A percentile compares a stretch with the other conserved stretches of the same genome.
These are phyloP conservation scores for Pachydiplax longipennis DNA, from an alignment of 2,888 invertebrate species.

Conservation along the genomic window DNA sequence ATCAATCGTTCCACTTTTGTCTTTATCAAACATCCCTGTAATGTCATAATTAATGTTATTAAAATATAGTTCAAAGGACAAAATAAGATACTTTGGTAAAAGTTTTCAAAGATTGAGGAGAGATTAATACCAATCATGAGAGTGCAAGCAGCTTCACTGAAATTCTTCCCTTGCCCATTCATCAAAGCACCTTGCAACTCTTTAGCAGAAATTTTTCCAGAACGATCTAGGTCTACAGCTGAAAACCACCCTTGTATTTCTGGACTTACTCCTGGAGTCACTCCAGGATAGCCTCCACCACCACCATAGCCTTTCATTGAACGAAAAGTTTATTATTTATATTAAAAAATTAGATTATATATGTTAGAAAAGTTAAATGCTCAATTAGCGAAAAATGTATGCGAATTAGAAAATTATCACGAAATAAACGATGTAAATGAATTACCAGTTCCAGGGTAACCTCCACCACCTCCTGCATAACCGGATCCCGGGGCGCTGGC, in stretches of 20 bases:
- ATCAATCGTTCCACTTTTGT: slow-evolving; percentile 84
- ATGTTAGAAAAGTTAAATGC: no score
- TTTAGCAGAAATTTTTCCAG: slow-evolving; percentile 78
- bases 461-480: slow-evolving; percentile 50
- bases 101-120: background rate
- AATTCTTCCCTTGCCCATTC: slow-evolving; percentile 84
- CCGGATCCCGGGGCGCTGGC: slow-evolving; percentile 46
- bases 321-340: background rate
- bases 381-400: background rate
- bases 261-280: slow-evolving; percentile 63
- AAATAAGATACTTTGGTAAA: no score
- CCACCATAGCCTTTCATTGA: slow-evolving; percentile 11
- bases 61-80: no score
- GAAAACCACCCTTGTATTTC: slow-evolving; percentile 85
- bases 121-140: slow-evolving; percentile 78
- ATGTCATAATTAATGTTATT: slow-evolving; percentile 49
- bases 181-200: slow-evolving; percentile 83
- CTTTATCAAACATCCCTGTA: slow-evolving; percentile 87
- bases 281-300: slow-evolving; percentile 21
- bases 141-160: slow-evolving; percentile 82
- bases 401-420: background rate
- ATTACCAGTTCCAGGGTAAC: slow-evolving; percentile 17
- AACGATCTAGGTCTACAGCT: slow-evolving; percentile 82
- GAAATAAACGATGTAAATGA: background rate
- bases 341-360: no score